A percentile compares a stretch with the other conserved stretches of the same genome.
phyloP scores from a whole-genome alignment of 2,888 invertebrate species.

The Cylindroiulus punctatus region DNA sequence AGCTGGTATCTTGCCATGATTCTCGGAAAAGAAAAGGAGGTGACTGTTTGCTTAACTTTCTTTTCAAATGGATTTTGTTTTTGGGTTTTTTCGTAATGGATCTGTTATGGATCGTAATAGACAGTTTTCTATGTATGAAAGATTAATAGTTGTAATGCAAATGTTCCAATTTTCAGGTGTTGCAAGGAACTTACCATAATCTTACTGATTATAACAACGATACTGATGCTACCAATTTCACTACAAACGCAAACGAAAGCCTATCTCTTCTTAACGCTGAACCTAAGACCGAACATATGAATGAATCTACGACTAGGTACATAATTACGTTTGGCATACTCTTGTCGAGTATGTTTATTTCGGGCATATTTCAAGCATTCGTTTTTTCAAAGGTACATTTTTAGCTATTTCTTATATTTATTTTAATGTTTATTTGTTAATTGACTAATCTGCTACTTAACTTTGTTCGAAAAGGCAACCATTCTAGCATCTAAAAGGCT shows the following conservation, averaged over 20 bases:
- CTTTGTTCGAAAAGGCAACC: conserved; percentile 63
- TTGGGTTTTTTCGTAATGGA: background rate
- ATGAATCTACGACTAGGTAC: background rate
- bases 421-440: background rate
- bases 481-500: conserved; percentile 70
- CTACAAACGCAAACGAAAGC: background rate
- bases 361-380: conserved; percentile 51
- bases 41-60: background rate
- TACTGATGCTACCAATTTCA: background rate
- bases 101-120: too few species aligned
- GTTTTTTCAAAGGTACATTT: conserved; percentile 52
- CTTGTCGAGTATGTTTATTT: conserved; percentile 35
- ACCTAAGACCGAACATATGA: background rate
- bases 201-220: background rate
- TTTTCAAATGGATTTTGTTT: background rate
- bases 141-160: background rate
- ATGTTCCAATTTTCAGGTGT: background rate
- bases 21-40: background rate
- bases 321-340: conserved; percentile 50
- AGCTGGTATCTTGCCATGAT: conserved; percentile 53
- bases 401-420: background rate
- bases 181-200: background rate
- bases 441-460: background rate
- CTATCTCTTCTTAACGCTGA: background rate
- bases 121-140: too few species aligned